phyloP scores from a whole-genome alignment of 2,113 vertebrate species.

The Cariama cristata region DNA sequence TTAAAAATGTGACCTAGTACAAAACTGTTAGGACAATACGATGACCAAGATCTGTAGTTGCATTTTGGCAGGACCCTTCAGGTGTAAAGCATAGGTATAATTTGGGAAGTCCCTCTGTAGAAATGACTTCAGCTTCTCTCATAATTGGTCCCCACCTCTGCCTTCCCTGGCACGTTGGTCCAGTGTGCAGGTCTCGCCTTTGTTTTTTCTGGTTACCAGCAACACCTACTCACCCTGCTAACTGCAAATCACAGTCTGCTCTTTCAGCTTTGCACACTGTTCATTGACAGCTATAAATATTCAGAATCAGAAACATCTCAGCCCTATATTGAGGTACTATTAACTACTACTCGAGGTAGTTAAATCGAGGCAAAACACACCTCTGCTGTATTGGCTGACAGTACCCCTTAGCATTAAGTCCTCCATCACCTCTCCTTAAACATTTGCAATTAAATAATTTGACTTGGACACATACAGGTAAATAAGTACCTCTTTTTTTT shows the following conservation, averaged over 20 bases:
- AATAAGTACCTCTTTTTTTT: neutral
- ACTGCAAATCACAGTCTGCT: neutral
- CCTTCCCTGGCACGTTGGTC: neutral
- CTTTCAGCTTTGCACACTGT: neutral
- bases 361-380: neutral
- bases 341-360: too few species aligned
- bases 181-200: neutral
- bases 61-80: neutral
- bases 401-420: neutral
- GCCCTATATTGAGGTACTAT: neutral
- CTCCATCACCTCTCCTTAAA: neutral
- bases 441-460: neutral
- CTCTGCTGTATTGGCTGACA: neutral
- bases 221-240: neutral
- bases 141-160: neutral
- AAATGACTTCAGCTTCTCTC: neutral
- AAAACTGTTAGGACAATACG: neutral
- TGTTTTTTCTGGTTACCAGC: neutral
- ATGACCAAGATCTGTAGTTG: neutral
- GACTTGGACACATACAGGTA: neutral
- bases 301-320: neutral
- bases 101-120: neutral
- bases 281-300: constrained; percentile 18
- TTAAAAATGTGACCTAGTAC: constrained; percentile 17
- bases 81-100: neutral